Percentiles rank a stretch among this genome's conserved stretches.
Conservation (phyloP, 1,140 invertebrate genomes). For the Ceratosolen solmsi region DNA sequence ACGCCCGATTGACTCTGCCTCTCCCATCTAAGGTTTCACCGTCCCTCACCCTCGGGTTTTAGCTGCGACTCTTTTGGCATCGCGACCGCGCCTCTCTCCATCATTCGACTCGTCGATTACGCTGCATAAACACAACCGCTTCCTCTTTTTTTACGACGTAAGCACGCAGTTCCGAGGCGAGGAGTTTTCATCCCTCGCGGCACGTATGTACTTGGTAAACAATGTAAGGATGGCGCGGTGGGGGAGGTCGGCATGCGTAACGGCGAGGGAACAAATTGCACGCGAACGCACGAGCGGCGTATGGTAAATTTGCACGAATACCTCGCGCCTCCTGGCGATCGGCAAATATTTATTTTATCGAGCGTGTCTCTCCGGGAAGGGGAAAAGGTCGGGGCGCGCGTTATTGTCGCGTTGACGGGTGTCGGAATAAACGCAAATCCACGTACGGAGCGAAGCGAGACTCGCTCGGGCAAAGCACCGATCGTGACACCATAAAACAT, state of each 20-base stretch:
- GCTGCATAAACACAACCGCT: too few relatives aligned
- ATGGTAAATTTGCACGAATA: neutral
- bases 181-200: neutral
- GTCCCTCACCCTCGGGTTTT: too few relatives aligned
- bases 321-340: neutral
- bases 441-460: too few relatives aligned
- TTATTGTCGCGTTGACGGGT: neutral
- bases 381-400: neutral
- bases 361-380: neutral
- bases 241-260: neutral
- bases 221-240: neutral
- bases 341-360: slow-evolving; percentile 6
- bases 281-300: neutral
- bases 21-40: too few relatives aligned
- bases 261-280: neutral
- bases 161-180: too few relatives aligned
- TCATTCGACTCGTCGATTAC: too few relatives aligned
- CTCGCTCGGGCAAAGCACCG: too few relatives aligned
- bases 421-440: neutral
- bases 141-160: too few relatives aligned
- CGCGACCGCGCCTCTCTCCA: too few relatives aligned
- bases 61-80: too few relatives aligned
- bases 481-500: too few relatives aligned
- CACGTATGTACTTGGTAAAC: neutral
- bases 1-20: too few relatives aligned